A percentile compares a stretch with the other conserved stretches of the same genome.
phyloP scores from a whole-genome alignment of 2,888 invertebrate species.

The Halocaridina rubra region DNA sequence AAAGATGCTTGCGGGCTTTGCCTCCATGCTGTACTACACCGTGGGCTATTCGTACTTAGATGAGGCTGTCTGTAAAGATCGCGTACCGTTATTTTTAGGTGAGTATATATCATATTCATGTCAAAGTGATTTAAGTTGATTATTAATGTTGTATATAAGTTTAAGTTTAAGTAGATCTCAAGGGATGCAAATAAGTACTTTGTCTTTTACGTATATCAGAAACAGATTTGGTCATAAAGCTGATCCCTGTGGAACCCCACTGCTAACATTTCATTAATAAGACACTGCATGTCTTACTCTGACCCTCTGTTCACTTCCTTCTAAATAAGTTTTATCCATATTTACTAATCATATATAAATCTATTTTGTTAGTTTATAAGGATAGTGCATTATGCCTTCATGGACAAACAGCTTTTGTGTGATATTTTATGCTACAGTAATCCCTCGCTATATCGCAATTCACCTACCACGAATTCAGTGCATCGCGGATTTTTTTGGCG shows the following conservation, averaged over 20 bases:
- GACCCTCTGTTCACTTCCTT: too few relatives aligned
- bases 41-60: slow-evolving; percentile 49
- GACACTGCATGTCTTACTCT: too few relatives aligned
- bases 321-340: too few relatives aligned
- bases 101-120: background rate
- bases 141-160: background rate
- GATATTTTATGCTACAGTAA: too few relatives aligned
- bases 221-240: background rate
- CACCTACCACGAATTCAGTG: too few relatives aligned
- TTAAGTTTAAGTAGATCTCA: background rate
- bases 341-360: background rate
- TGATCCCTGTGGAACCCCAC: background rate
- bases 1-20: slow-evolving; percentile 51
- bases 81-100: slow-evolving; percentile 41
- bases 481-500: too few relatives aligned
- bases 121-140: background rate
- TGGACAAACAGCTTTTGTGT: too few relatives aligned
- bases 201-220: background rate
- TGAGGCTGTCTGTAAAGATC: slow-evolving; percentile 45
- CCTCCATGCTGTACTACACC: slow-evolving; percentile 44
- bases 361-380: too few relatives aligned
- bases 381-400: too few relatives aligned
- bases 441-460: too few relatives aligned
- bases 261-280: background rate
- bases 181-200: background rate